phyloP scores from a whole-genome alignment of 2,113 vertebrate genomes.

The Panurus biarmicus region DNA sequence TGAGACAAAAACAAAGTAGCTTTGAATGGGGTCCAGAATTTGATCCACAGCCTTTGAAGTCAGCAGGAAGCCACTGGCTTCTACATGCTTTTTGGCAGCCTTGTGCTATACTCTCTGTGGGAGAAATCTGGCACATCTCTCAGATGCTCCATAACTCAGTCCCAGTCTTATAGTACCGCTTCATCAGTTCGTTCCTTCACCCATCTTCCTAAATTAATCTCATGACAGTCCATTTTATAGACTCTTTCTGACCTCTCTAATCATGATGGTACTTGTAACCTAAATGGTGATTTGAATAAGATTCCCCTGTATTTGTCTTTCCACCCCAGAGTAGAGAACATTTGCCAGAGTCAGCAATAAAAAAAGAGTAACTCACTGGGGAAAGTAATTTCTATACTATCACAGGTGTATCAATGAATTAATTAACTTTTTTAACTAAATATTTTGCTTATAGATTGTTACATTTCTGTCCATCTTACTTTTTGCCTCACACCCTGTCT shows the following conservation, averaged over 20 bases:
- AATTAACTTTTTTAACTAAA: not conserved
- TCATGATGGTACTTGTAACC: not conserved
- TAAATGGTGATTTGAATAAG: not conserved
- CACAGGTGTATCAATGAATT: not conserved
- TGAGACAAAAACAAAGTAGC: not conserved
- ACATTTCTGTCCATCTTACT: not conserved
- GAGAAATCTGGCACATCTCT: not conserved
- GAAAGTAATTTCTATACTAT: not conserved
- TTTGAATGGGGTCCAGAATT: not conserved
- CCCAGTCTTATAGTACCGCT: not conserved
- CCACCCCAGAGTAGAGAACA: not conserved
- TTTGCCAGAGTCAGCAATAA: not conserved
- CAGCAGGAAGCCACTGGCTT: not conserved
- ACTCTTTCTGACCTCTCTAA: not conserved
- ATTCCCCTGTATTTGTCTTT: not conserved
- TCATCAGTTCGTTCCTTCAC: not conserved
- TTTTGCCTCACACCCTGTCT: not conserved
- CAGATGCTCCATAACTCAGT: not conserved
- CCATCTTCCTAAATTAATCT: conserved; percentile 14
- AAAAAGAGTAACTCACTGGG: not conserved
- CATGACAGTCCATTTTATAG: not conserved
- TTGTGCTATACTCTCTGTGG: not conserved
- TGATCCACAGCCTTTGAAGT: conserved; percentile 7
- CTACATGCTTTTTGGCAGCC: not conserved
- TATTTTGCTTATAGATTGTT: not conserved